Base-by-base conservation (phyloP, 1,140 invertebrate genomes). In the Drosophila grimshawi region DNA sequence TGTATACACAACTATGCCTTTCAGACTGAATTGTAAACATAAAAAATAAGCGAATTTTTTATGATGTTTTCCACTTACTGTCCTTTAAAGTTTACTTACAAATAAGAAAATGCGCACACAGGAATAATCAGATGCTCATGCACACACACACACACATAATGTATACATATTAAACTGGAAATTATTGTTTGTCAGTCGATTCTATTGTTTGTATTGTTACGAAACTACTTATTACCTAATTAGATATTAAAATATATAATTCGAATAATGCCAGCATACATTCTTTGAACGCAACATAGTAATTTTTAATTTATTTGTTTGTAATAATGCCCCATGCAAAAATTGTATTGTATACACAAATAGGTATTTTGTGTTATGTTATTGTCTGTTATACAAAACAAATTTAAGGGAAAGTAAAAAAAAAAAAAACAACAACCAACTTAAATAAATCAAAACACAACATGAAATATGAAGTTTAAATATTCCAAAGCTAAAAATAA, bases 21-120 rank as follows among this genome's bases (percentile, higher is more conserved):
- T 89, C 85, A 89, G 85, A 89, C 85, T 89, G 85, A 89, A 89
- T 89, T 89, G 81, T 88, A 88, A 88, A 89, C 80, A 88, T 80
- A 83, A 77, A 77, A 83, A 89, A 89, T 89, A 89, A 81, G 78
- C 68, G 64, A 76, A 80, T 90, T 88, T 82, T 83, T 85, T 81
- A 83, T 83, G 81, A 67, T 82, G 77, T 80, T 89, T 78, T 85
- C 70, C 76, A 89, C 57, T 79, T 77, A 85, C 72, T 89, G 71
- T 78, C 69, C 81, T 89, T 89, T 78, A 69, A 85, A 60, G 75
- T 81, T 89, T 76, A 89, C 81, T 73, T 77, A 80, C 63, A 69
- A 70, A 65, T 69, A 83, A 78, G 83, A 67, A 69, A 43, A 85
- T 75, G 60, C 85, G 85, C 85, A 90, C 86, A 89, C 76, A 75